Evolutionary conservation across 2,797 vertebrate species (phyloP), one percentile per base, ranked within the genome.

Genomic region (Acridotheres tristis): DNA sequence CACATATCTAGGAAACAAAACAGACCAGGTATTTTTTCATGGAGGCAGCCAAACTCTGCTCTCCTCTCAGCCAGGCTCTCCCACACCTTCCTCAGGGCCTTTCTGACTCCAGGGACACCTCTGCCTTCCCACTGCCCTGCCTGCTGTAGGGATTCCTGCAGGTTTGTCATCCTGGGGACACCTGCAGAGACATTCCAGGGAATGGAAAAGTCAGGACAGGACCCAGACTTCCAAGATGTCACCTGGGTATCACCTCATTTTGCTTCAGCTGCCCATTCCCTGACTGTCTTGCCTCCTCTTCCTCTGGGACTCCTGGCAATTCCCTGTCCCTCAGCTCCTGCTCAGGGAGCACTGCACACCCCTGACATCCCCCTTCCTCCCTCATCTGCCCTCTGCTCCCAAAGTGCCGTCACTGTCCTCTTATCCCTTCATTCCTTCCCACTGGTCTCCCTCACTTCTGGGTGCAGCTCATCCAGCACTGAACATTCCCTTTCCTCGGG

Each of bases 1-100:
- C 95, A 93, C 90, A 12, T 80, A 90, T 18, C 87, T 88, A 69
- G 79, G 95, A 96, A 94, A 95, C 73, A 96, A 95, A 96, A 62
- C 94, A 95, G 96, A 95, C 55, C 91, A 92, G 94, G 95, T 97
- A 90, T 79, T 94, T 93, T 93, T 93, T 91, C 47, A 0, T 3
- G 27, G 55, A 91, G 83, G 91, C 87, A 91, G 95, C 89, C 94
- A 94, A 96, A 90, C 55, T 88, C 89, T 90, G 57, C 67, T 96
- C 18, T 71, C 14, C 85, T 94, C 66, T 93, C 66, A 90, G 62
- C 45, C 18, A 18, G 23, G 17, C 63, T 78, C 94, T 93, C 88
- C 88, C 79, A 79, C 91, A 91, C 71, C 69, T 85, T 84, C 42
- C 66, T 51, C 7, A 0, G 20, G 29, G 40, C 32, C 45, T 9